Conservation (phyloP, 2,797 vertebrate genomes). For the Channallabes apus region DNA sequence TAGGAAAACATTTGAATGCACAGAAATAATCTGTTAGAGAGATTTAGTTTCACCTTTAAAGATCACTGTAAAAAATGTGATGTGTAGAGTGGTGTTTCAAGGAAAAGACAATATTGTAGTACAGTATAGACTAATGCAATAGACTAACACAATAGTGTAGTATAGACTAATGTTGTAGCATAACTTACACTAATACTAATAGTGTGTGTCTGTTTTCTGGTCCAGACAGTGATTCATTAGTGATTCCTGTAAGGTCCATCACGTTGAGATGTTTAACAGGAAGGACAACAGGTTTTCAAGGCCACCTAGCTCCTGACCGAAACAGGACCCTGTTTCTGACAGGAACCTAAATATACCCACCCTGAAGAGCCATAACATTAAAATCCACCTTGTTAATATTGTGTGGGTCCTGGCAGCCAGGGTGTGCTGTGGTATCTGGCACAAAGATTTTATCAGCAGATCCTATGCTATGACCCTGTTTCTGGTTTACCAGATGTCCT, state of each 20-base stretch:
- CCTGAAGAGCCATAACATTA: no score
- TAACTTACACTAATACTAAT: no score
- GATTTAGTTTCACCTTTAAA: neutral
- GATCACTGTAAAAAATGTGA: no score
- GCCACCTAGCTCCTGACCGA: constrained; percentile 50
- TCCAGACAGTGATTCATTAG: constrained; percentile 74
- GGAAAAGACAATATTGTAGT: neutral
- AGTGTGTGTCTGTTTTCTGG: constrained; percentile 20
- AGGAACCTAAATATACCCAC: neutral
- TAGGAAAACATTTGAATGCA: neutral
- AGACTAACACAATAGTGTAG: neutral
- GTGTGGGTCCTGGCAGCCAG: no score
- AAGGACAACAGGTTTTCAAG: constrained; percentile 68
- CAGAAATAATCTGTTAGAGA: neutral
- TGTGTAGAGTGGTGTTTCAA: neutral
- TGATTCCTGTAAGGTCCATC: constrained; percentile 80
- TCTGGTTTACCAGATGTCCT: no score
- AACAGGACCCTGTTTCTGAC: constrained; percentile 28
- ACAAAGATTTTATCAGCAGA: no score
- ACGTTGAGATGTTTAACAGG: constrained; percentile 76
- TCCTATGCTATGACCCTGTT: no score
- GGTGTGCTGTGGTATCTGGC: no score
- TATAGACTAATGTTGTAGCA: no score
- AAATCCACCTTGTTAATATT: no score
- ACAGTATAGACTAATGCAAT: no score